Conservation (phyloP, 2,797 vertebrate genomes). For the Rhinoraja longicauda region DNA sequence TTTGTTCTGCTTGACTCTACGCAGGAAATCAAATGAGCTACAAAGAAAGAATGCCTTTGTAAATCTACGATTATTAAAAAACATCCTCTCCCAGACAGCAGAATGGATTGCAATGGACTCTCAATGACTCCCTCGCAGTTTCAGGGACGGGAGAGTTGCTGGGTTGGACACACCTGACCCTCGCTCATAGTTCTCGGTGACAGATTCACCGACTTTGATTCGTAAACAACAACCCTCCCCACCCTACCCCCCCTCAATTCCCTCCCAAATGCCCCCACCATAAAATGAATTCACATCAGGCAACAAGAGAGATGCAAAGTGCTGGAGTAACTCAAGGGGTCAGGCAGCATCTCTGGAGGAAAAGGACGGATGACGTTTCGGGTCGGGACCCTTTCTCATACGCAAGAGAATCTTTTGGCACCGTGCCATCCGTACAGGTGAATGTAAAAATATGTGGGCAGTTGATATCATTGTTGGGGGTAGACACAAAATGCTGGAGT, state of each 20-base stretch:
- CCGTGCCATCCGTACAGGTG: too few species aligned
- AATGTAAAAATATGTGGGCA: too few species aligned
- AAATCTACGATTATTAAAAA: not conserved
- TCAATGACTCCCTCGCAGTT: not conserved
- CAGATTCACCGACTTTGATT: not conserved
- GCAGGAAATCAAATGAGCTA: not conserved
- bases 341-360: too few species aligned
- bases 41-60: not conserved
- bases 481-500: too few species aligned
- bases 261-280: not conserved
- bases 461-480: too few species aligned
- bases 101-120: not conserved
- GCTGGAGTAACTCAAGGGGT: too few species aligned
- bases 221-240: not conserved
- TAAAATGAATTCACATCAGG: not conserved
- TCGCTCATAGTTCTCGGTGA: not conserved
- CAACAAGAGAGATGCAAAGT: not conserved
- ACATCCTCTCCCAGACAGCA: not conserved
- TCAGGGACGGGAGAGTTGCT: not conserved
- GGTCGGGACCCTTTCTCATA: too few species aligned
- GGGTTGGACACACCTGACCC: too few species aligned
- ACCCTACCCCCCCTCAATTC: not conserved
- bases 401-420: too few species aligned
- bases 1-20: not conserved
- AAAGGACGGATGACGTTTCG: too few species aligned